phyloP scores from a whole-genome alignment of 2,888 invertebrate species.

The Melitaea athalia region DNA sequence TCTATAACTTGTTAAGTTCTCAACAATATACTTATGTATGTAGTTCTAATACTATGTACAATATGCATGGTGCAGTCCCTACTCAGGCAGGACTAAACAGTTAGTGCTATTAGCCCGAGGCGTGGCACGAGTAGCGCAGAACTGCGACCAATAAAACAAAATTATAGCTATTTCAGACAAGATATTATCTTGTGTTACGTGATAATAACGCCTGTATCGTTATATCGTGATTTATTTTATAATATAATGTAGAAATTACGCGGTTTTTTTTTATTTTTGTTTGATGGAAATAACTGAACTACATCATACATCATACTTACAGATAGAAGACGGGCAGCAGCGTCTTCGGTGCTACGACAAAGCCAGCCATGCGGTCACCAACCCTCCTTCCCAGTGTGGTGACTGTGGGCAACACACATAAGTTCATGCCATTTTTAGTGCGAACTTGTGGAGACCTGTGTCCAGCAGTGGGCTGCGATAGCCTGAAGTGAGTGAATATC shows the following conservation, averaged over 20 bases:
- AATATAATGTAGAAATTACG: neutral
- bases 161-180: conserved; percentile 20
- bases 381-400: too few relatives aligned
- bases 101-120: conserved; percentile 8
- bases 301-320: too few relatives aligned
- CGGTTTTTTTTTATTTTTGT: neutral
- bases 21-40: neutral
- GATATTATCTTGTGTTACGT: conserved; percentile 13
- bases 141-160: conserved; percentile 1
- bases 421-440: too few relatives aligned
- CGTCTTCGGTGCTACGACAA: too few relatives aligned
- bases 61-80: neutral
- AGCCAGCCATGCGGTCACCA: too few relatives aligned
- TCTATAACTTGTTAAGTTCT: neutral
- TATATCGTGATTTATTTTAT: neutral
- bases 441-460: too few relatives aligned
- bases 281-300: too few relatives aligned
- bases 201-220: conserved; percentile 9
- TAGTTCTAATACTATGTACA: neutral
- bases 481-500: too few relatives aligned
- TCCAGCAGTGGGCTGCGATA: too few relatives aligned
- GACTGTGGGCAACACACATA: too few relatives aligned
- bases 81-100: conserved; percentile 1
- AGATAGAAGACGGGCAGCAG: too few relatives aligned
- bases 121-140: neutral